These are phyloP conservation scores for Nothura maculosa DNA, from an alignment of 2,797 vertebrate genomes.

Conservation along the genomic window DNA sequence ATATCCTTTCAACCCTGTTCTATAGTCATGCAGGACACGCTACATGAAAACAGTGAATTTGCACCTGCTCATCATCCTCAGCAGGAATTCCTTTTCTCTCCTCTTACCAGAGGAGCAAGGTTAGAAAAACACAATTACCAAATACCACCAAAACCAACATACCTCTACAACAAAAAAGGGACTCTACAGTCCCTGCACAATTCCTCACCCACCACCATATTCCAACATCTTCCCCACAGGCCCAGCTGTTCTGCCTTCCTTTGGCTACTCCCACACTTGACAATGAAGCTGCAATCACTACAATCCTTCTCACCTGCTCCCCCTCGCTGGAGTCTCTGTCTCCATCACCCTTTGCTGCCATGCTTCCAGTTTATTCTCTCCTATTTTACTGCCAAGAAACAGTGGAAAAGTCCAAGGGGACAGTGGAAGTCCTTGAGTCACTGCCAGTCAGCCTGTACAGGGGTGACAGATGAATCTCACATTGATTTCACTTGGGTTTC, in stretches of 20 bases:
- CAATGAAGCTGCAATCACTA: not conserved
- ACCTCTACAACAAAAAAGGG: not conserved
- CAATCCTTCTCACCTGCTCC: not conserved
- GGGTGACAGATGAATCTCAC: not conserved
- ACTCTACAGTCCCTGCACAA: fast-evolving
- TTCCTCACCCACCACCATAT: not conserved
- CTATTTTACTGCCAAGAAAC: not conserved
- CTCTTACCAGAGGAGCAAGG: not conserved
- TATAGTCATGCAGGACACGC: not conserved
- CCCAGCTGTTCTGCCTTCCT: not conserved
- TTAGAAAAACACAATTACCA: not conserved
- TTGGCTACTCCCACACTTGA: not conserved
- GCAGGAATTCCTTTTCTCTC: not conserved
- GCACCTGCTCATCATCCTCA: not conserved
- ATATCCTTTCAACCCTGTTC: not conserved
- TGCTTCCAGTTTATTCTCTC: not conserved
- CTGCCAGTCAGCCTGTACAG: not conserved
- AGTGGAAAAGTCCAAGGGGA: not conserved
- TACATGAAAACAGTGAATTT: not conserved
- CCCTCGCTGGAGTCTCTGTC: not conserved
- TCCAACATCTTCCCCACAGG: fast-evolving
- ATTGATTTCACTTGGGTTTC: not conserved
- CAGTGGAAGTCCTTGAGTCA: not conserved
- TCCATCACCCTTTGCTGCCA: not conserved
- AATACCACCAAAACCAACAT: not conserved